Evolutionary conservation across 1,140 invertebrate species (phyloP), one percentile per base, ranked within the genome.

Genomic region (Drosophila athabasca): DNA sequence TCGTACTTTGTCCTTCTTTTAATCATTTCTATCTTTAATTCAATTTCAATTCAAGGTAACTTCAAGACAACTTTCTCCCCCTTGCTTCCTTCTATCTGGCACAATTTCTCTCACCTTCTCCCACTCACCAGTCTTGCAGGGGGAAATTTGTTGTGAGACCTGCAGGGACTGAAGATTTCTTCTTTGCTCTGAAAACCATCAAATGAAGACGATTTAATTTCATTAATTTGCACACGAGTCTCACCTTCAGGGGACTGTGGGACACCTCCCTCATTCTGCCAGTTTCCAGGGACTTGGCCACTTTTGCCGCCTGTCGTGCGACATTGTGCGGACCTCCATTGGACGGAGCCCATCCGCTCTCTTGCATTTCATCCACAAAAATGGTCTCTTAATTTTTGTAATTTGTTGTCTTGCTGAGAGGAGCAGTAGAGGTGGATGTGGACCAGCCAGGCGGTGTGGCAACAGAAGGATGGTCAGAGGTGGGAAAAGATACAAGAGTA

Each of bases 141-240:
- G 62, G 69, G 52, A 72, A 55, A 62, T 73, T 73, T 68, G 66
- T 19, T 62, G 31, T 49, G 66, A 44, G 44, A 49, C 66, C 66
- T 49, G 66, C 8, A 64, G 62, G 31, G 51, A 68, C 9, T 65
- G 19, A 49, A 48, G 13, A 44, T 39, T 50, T 55, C 26, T 22
- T 11, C 46, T n/a, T 39, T 39, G 35, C 50, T 45, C 48, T 61
- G 35, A 39, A 46, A 51, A 26, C 76, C 81, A 84, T 84, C 83
- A 77, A 85, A 81, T 67, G 76, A 87, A 81, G 64, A 72, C 82
- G 64, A 85, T 85, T 85, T 85, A 87, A 85, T 85, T 85, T 81
- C 82, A 85, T 85, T 85, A 85, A 85, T 85, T 81, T 87, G 77
- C 68, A 62, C 72, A 76, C 54, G 71, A 61, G 60, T 52, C 46